phyloP scores from a whole-genome alignment of 2,113 vertebrate species.

The Labeo catla region DNA sequence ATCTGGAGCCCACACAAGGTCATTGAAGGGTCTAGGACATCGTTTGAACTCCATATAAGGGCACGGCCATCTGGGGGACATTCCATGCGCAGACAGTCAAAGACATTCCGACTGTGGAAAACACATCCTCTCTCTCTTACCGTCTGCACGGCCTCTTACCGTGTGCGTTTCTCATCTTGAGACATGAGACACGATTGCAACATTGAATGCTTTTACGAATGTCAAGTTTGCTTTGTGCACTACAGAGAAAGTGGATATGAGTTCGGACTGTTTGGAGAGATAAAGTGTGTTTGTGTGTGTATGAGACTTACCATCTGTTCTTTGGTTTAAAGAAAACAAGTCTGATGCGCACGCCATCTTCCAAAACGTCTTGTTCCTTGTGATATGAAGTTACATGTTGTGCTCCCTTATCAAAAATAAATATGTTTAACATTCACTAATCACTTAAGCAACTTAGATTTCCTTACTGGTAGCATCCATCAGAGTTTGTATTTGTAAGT shows the following conservation, averaged over 20 bases:
- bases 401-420: not conserved
- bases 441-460: not conserved
- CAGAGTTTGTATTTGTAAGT: not conserved
- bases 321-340: not conserved
- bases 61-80: constrained; percentile 37
- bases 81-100: constrained; percentile 17
- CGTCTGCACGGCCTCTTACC: not conserved
- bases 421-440: not conserved
- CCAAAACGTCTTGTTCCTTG: constrained; percentile 1
- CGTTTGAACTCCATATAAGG: constrained; percentile 63
- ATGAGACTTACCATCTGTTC: constrained; percentile 28
- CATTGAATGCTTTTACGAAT: constrained; percentile 33
- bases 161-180: constrained; percentile 24
- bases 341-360: not conserved
- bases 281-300: not conserved
- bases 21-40: constrained; percentile 63
- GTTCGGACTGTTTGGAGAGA: not conserved
- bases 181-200: constrained; percentile 16
- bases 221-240: not conserved
- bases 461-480: not conserved
- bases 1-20: constrained; percentile 72
- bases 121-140: not conserved
- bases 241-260: not conserved
- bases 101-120: constrained; percentile 26
- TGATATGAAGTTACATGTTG: not conserved